Conservation (phyloP, 2,797 vertebrate genomes). For the Myotis planiceps region DNA sequence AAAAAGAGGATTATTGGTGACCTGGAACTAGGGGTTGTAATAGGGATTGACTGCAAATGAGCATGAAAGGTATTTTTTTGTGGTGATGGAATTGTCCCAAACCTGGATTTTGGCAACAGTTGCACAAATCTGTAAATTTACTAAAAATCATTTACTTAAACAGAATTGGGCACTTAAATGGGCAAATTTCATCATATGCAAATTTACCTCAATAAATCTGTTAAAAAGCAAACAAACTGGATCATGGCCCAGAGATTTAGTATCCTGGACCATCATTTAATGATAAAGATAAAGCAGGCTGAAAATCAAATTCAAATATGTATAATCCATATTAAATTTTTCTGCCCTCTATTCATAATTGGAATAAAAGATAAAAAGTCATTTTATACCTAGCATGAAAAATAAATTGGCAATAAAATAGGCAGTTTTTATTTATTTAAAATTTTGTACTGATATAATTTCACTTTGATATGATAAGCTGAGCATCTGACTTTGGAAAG, state of each 20-base stretch:
- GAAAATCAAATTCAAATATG: not conserved
- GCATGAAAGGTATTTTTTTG: not conserved
- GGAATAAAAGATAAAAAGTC: not conserved
- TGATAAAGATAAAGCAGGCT: not conserved
- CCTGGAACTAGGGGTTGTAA: not conserved
- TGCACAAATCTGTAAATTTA: not conserved
- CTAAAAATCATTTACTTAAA: not conserved
- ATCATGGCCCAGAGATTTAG: not conserved
- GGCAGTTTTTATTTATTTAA: slow-evolving; percentile 5
- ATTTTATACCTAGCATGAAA: not conserved
- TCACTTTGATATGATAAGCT: not conserved
- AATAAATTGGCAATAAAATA: not conserved
- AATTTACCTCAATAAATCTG: not conserved
- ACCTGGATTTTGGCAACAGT: not conserved
- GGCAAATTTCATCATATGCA: not conserved
- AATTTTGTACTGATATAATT: not conserved
- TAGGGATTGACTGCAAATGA: not conserved
- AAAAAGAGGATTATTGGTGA: not conserved
- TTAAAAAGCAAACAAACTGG: not conserved
- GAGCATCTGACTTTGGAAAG: not conserved
- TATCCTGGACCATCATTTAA: not conserved
- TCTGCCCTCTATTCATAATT: not conserved
- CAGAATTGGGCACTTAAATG: not conserved
- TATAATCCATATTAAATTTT: not conserved
- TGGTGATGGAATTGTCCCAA: not conserved